These are phyloP conservation scores for Leptoclinus maculatus DNA, from an alignment of 2,797 vertebrate species.

Conservation along the genomic window DNA sequence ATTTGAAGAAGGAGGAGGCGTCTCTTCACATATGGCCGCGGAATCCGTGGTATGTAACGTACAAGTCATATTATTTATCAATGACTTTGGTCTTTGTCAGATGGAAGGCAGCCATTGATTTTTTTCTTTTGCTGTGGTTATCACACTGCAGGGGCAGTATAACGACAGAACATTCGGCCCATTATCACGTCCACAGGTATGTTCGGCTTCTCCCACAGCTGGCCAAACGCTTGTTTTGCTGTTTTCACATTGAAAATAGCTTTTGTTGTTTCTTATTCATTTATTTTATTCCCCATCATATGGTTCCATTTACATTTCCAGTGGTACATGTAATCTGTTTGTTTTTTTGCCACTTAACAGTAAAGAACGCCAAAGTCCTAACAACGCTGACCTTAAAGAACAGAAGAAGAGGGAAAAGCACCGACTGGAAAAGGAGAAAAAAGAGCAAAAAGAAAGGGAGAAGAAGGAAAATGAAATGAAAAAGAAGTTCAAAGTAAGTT, in stretches of 20 bases:
- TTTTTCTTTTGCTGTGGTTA: slow-evolving; percentile 16
- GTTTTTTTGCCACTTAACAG: slow-evolving; percentile 23
- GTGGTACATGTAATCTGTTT: neutral
- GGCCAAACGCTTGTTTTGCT: neutral
- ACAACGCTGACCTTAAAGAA: slow-evolving; percentile 75
- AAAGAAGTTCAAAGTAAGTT: slow-evolving; percentile 85
- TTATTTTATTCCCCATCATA: neutral
- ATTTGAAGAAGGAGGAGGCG: slow-evolving; percentile 73
- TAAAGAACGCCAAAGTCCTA: slow-evolving; percentile 76
- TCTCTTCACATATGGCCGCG: slow-evolving; percentile 64
- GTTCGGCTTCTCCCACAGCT: neutral
- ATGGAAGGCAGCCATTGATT: slow-evolving; percentile 25
- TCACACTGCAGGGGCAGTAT: slow-evolving; percentile 48
- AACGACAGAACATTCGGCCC: slow-evolving; percentile 34
- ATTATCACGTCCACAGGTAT: slow-evolving; percentile 53
- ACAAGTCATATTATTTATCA: slow-evolving; percentile 7
- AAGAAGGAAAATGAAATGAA: slow-evolving; percentile 84
- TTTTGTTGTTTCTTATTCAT: neutral
- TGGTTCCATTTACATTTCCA: slow-evolving; percentile 9
- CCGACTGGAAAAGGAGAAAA: slow-evolving; percentile 82
- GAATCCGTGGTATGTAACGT: slow-evolving; percentile 75
- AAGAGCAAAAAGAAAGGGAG: slow-evolving; percentile 82
- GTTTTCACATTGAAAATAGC: neutral
- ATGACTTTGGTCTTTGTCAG: slow-evolving; percentile 27
- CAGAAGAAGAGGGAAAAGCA: slow-evolving; percentile 84